phyloP scores from a whole-genome alignment of 2,888 invertebrate species.

The Spodoptera littoralis region DNA sequence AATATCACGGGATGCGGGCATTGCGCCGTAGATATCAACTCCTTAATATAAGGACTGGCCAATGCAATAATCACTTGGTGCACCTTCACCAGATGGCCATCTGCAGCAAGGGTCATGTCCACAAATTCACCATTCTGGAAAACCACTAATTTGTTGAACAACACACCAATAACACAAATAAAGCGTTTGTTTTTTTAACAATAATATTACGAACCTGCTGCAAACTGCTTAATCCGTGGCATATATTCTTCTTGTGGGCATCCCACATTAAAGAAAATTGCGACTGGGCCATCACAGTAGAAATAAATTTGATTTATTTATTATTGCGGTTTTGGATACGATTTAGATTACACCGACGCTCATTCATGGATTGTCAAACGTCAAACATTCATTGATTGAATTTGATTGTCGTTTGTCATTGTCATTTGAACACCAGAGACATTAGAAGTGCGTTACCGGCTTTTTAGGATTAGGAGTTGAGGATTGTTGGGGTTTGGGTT shows the following conservation, averaged over 20 bases:
- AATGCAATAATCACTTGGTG: constrained; percentile 83
- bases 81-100: constrained; percentile 83
- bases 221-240: constrained; percentile 71
- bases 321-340: constrained; percentile 5
- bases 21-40: constrained; percentile 76
- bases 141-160: neutral
- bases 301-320: constrained; percentile 26
- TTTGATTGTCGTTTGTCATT: too few species aligned
- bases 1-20: constrained; percentile 83
- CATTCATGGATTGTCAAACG: too few species aligned
- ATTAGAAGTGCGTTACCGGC: too few species aligned
- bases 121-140: constrained; percentile 84
- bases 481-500: too few species aligned
- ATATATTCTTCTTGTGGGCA: constrained; percentile 73
- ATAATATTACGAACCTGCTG: constrained; percentile 70
- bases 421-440: too few species aligned
- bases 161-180: neutral
- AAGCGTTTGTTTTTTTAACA: constrained; percentile 14
- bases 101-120: constrained; percentile 85
- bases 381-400: too few species aligned
- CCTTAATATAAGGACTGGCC: constrained; percentile 84
- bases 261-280: constrained; percentile 76
- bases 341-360: constrained; percentile 1
- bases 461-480: too few species aligned
- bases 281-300: constrained; percentile 63